Conservation (phyloP, 2,797 vertebrate species). For the Hydrophis major region DNA sequence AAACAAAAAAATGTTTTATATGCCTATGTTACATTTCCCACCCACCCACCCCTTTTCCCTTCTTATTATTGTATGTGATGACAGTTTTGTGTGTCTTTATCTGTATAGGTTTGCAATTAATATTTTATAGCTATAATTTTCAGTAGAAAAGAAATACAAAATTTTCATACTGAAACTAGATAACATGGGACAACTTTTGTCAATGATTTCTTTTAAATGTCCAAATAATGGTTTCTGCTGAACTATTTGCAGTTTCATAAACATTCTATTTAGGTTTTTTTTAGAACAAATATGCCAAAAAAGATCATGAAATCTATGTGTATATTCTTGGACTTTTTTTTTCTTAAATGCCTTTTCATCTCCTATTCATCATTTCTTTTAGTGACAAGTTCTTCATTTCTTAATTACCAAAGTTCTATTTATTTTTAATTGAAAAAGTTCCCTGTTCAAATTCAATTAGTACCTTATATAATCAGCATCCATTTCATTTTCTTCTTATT, state of each 20-base stretch:
- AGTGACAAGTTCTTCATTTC: constrained; percentile 12
- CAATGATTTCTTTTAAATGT: background rate
- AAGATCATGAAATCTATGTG: background rate
- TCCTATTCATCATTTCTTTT: background rate
- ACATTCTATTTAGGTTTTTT: background rate
- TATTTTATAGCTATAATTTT: background rate
- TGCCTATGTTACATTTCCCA: background rate
- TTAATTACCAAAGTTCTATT: background rate
- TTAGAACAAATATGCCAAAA: background rate
- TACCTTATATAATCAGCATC: constrained; percentile 4
- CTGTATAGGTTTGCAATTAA: background rate
- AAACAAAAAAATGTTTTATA: background rate
- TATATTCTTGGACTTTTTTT: background rate
- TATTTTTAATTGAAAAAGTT: constrained; percentile 27
- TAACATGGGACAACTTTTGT: background rate
- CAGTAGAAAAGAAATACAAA: background rate
- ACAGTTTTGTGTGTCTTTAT: background rate
- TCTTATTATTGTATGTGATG: background rate
- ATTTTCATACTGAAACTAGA: background rate
- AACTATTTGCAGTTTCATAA: background rate
- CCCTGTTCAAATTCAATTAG: constrained; percentile 9
- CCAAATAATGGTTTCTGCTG: background rate
- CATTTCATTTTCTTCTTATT: constrained; percentile 21
- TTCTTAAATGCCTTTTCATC: background rate
- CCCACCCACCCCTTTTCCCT: rapidly evolving